A percentile compares a stretch with the other conserved stretches of the same genome.
These are phyloP conservation scores for Prosapia bicincta DNA, from an alignment of 2,888 invertebrate genomes.

Conservation along the genomic window DNA sequence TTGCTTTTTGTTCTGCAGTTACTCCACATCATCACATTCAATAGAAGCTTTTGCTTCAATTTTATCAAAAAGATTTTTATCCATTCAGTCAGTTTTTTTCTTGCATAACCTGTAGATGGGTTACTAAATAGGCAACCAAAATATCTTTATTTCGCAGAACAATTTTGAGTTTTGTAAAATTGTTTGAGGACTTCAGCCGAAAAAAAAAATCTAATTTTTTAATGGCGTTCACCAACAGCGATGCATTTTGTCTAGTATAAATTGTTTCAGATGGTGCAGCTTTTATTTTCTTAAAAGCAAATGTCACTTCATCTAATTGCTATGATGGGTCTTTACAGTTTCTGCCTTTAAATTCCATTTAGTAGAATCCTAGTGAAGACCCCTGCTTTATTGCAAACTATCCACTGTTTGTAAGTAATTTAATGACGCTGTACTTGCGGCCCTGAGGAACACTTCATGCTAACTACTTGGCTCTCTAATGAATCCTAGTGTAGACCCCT, in stretches of 20 bases:
- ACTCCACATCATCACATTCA: not conserved
- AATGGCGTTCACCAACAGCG: not conserved
- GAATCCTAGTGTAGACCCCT: too few relatives aligned
- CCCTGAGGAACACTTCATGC: too few relatives aligned
- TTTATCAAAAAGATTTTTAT: not conserved
- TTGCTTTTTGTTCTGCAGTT: not conserved
- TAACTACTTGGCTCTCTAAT: too few relatives aligned
- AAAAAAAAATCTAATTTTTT: not conserved
- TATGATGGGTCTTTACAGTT: not conserved
- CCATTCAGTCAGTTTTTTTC: not conserved
- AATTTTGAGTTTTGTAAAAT: not conserved
- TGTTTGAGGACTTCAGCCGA: not conserved
- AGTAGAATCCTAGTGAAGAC: too few relatives aligned
- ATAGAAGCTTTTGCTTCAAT: not conserved
- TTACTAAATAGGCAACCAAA: not conserved
- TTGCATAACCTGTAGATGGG: not conserved
- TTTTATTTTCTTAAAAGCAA: not conserved
- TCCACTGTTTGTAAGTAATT: too few relatives aligned
- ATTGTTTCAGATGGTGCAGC: not conserved
- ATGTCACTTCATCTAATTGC: not conserved
- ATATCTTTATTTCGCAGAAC: not conserved
- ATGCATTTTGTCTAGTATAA: not conserved
- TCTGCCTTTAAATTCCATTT: not conserved
- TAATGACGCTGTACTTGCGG: too few relatives aligned
- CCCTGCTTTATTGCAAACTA: too few relatives aligned